A percentile compares a stretch with the other conserved stretches of the same genome.
Conservation (phyloP, 2,113 vertebrate genomes). For the Polypterus bichir region DNA sequence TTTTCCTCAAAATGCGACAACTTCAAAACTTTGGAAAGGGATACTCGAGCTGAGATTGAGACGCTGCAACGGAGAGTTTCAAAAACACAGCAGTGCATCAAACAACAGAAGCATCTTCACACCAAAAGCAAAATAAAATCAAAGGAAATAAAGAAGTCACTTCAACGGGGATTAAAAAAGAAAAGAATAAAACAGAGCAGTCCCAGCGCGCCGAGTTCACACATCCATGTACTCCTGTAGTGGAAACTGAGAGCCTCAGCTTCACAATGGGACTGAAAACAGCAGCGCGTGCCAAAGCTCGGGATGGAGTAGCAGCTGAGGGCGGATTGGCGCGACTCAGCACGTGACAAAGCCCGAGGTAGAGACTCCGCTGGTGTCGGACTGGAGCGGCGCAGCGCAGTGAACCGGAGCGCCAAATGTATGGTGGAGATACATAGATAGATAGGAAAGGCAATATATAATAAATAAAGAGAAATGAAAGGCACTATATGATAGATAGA, state of each 20-base stretch:
- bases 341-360: too few species aligned
- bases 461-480: too few species aligned
- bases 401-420: too few species aligned
- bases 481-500: too few species aligned
- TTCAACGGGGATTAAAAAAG: constrained; percentile 1
- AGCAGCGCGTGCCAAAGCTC: constrained; percentile 42
- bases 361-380: too few species aligned
- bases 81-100: constrained; percentile 23
- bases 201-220: constrained; percentile 14
- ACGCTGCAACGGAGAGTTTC: constrained; percentile 12
- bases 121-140: neutral
- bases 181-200: neutral
- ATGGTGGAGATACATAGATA: too few species aligned
- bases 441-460: too few species aligned
- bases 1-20: constrained; percentile 15
- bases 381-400: too few species aligned
- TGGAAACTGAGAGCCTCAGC: constrained; percentile 41
- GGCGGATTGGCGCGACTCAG: too few species aligned
- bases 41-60: constrained; percentile 21
- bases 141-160: constrained; percentile 8
- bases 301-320: constrained; percentile 26
- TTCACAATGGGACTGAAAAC: constrained; percentile 53
- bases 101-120: constrained; percentile 10
- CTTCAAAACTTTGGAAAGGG: constrained; percentile 44
- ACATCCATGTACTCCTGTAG: constrained; percentile 32